phyloP scores from a whole-genome alignment of 2,797 vertebrate genomes.

The Antrozous pallidus region DNA sequence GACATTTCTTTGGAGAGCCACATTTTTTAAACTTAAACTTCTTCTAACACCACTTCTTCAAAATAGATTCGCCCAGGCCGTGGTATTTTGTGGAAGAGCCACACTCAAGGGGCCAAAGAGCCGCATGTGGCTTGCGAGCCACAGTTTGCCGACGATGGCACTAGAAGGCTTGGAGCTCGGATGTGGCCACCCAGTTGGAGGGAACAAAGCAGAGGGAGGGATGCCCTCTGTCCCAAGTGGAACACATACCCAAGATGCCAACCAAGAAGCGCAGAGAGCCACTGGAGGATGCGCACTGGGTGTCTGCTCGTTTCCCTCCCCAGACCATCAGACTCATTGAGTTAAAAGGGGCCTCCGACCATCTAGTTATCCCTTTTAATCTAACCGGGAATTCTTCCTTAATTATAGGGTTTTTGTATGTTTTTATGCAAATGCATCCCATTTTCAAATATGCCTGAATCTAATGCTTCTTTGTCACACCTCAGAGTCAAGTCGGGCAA shows the following conservation, averaged over 20 bases:
- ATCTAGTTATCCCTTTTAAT: neutral
- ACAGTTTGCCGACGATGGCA: no score
- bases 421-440: neutral
- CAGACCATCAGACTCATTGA: neutral
- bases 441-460: neutral
- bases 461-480: neutral
- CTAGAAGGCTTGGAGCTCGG: neutral
- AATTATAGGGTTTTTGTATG: neutral
- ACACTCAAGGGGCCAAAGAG: no score
- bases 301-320: neutral
- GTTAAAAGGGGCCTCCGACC: neutral
- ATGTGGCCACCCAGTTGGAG: neutral
- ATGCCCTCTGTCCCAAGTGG: neutral
- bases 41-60: no score
- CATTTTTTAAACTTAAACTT: no score
- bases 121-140: no score
- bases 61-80: no score
- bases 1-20: no score
- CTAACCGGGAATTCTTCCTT: neutral
- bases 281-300: neutral
- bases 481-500: neutral
- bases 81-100: no score
- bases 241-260: neutral
- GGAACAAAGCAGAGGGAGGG: neutral
- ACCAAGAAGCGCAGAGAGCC: neutral